Evolutionary conservation across 2,797 vertebrate species (phyloP), one percentile per base, ranked within the genome.

Genomic region (Rousettus madagascariensis): DNA sequence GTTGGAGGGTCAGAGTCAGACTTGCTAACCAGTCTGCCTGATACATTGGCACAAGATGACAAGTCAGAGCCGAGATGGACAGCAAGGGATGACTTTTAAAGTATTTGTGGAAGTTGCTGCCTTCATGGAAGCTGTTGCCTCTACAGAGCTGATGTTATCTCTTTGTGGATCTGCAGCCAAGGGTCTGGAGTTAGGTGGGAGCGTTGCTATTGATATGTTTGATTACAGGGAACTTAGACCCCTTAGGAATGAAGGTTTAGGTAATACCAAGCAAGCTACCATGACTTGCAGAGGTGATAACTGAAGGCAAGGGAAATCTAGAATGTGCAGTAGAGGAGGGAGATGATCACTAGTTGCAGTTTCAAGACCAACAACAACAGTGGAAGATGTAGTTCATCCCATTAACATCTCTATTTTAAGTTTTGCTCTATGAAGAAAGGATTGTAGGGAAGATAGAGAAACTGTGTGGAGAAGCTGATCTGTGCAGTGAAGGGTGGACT

Each of bases 371-470:
- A 26, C 10, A 65, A 20, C 74, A 65, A 11, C 38, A 53, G 5
- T 17, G 10, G 20, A 16, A 7, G 59, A 57, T 65, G 0, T 9
- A 68, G 4, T 2, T 79, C 28, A 69, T 75, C 5, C 41, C 24
- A 41, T 4, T 78, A 41, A 65, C 46, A 2, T 86, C n/a, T 68
- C 33, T 72, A 6, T 93, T 38, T 19, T 26, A 55, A 68, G 12
- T 59, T 68, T 93, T 16, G n/a, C 41, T 78, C 88, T 79, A 61
- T 15, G 49, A 79, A 92, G 38, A 41, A 12, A 84, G 9, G 26
- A 12, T 53, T 22, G 87, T 82, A 75, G 38, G 15, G 36, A 78
- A 65, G 38, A 11, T 69, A 11, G 2, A 86, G 15, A 63, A 72
- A 87, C 17, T 41, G 6, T 26, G n/a, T 46, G 10, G 20, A 41